Evolutionary conservation across 2,888 invertebrate genomes (phyloP), one percentile per base, ranked within the genome.

Genomic region (Aphodius sticticus): DNA sequence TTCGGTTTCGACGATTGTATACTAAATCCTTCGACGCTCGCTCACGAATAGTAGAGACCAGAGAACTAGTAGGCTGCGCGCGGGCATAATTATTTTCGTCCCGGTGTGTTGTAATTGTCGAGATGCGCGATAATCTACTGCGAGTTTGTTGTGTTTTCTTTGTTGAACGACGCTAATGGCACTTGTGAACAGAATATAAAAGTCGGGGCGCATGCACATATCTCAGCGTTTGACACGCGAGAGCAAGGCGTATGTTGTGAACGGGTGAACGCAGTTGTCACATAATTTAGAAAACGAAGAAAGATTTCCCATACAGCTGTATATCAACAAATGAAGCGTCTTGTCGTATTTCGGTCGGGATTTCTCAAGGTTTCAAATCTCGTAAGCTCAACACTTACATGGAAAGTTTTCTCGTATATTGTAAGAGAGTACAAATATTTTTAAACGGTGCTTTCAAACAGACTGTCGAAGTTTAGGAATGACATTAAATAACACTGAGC

Each of bases 61-160:
- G 53, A 53, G 53, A 53, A 9, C 53, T 53, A 53, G 53, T 53
- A 26, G 26, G 26, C 53, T 12, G 53, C 7, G 12, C 38, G 6
- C 12, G 53, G 6, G 26, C 26, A 26, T 53, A 53, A 53, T 53
- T 53, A 53, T 53, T 53, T 53, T 53, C 53, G 53, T 53, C 53
- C 53, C 12, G 53, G 12, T 53, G 53, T 53, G 53, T 53, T 53
- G 53, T 53, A 53, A 53, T 53, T 53, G 53, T 53, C 53, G 53
- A 12, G 53, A 26, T 12, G 9, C 12, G 53, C 12, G 53, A 53
- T 53, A 53, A 53, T 53, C 53, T 53, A 53, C 53, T 53, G 53
- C 53, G 53, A 53, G 53, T 53, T 53, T 53, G 53, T 53, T 53
- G 53, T 53, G 53, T 53, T 53, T 53, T 53, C 53, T 53, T 53